Evolutionary conservation across 2,113 vertebrate genomes (phyloP).

Genomic region (Phainopepla nitens): DNA sequence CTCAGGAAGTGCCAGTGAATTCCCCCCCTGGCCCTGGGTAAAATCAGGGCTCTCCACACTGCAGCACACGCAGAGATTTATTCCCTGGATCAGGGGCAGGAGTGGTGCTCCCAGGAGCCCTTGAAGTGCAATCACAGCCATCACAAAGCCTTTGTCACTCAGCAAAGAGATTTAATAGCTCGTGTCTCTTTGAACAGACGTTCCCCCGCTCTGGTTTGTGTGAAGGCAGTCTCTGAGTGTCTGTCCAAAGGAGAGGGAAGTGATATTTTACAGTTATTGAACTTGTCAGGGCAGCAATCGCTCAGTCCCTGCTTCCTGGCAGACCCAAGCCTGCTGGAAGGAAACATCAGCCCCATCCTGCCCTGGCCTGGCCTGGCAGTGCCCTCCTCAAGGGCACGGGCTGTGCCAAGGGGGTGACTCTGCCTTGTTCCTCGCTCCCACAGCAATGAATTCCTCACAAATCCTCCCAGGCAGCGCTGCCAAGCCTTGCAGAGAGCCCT

Average conservation of each 20-base stretch:
- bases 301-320: not conserved
- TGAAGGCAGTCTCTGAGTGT: not conserved
- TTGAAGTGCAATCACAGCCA: not conserved
- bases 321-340: not conserved
- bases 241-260: not conserved
- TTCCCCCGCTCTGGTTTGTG: not conserved
- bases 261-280: not conserved
- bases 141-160: not conserved
- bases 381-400: not conserved
- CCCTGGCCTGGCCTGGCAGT: not conserved
- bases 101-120: not conserved
- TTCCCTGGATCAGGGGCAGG: not conserved
- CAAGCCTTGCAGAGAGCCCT: not conserved
- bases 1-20: fast-evolving
- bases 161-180: not conserved
- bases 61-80: not conserved
- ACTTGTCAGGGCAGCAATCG: not conserved
- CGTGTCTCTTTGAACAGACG: not conserved
- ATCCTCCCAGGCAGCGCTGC: not conserved
- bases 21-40: not conserved
- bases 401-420: fast-evolving
- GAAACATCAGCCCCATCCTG: not conserved
- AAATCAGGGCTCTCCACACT: not conserved
- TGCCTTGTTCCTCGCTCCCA: fast-evolving
- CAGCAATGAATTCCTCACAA: not conserved